A percentile compares a stretch with the other conserved stretches of the same genome.
Evolutionary conservation across 2,888 invertebrate species (phyloP).

Genomic region (Drosophila borealis): DNA sequence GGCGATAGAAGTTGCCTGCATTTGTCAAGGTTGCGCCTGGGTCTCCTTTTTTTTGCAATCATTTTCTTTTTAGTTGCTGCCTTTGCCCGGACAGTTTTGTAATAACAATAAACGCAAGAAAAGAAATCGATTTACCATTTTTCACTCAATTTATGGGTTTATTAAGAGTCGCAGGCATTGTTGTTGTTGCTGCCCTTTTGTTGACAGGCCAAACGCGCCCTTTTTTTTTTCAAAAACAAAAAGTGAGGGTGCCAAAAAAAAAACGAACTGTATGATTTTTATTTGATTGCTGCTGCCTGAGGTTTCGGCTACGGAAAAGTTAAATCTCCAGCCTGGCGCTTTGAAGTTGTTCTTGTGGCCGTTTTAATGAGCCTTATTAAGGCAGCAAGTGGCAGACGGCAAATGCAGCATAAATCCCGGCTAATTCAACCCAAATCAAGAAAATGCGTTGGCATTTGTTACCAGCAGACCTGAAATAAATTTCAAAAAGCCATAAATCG

Average conservation of each 20-base stretch:
- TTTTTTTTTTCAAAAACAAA: slow-evolving; percentile 24
- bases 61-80: slow-evolving; percentile 34
- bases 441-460: slow-evolving; percentile 53
- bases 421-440: slow-evolving; percentile 70
- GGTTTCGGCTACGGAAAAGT: slow-evolving; percentile 27
- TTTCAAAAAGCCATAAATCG: slow-evolving; percentile 73
- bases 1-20: slow-evolving; percentile 44
- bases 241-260: slow-evolving; percentile 2
- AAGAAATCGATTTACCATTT: slow-evolving; percentile 77
- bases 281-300: slow-evolving; percentile 61
- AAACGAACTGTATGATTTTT: slow-evolving; percentile 43
- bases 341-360: slow-evolving; percentile 44
- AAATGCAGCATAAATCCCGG: slow-evolving; percentile 69
- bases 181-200: slow-evolving; percentile 38
- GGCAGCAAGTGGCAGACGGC: slow-evolving; percentile 34
- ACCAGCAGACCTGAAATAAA: slow-evolving; percentile 66
- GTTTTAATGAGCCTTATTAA: slow-evolving; percentile 69
- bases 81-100: slow-evolving; percentile 64
- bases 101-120: slow-evolving; percentile 75
- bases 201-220: slow-evolving; percentile 44
- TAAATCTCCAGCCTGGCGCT: slow-evolving; percentile 30
- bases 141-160: slow-evolving; percentile 77
- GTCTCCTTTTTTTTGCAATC: background rate
- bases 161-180: slow-evolving; percentile 60
- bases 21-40: slow-evolving; percentile 46